These are phyloP conservation scores for Aphelocoma californica DNA, from an alignment of 2,797 vertebrate genomes.

Conservation along the genomic window DNA sequence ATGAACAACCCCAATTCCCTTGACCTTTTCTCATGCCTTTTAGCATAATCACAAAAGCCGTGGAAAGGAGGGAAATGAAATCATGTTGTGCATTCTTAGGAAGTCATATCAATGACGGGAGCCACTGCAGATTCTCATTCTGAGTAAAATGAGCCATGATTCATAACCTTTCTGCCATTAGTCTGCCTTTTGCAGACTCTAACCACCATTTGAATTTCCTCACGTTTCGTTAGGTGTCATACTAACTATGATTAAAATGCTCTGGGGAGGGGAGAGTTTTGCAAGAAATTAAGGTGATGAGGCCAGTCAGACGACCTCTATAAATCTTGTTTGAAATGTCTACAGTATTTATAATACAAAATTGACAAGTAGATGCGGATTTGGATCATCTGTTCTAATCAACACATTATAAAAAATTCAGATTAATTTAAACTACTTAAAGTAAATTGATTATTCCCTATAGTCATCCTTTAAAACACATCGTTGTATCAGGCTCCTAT, in stretches of 20 bases:
- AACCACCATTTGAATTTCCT: not conserved
- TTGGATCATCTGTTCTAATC: not conserved
- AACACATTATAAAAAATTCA: not conserved
- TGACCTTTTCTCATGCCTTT: not conserved
- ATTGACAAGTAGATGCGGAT: not conserved
- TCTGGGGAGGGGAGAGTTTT: not conserved
- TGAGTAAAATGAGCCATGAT: not conserved
- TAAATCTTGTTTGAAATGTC: not conserved
- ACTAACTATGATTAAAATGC: not conserved
- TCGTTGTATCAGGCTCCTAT: not conserved
- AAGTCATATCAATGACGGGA: not conserved
- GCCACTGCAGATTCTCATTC: not conserved
- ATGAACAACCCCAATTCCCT: not conserved
- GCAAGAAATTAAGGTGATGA: not conserved
- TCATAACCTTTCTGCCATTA: not conserved
- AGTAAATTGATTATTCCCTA: not conserved
- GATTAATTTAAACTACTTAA: not conserved
- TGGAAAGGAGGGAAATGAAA: not conserved
- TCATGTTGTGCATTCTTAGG: not conserved
- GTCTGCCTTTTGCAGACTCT: not conserved
- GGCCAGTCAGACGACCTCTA: not conserved
- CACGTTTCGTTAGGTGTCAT: not conserved
- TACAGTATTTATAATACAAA: not conserved
- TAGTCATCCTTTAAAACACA: not conserved
- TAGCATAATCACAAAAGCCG: not conserved